Percentiles rank a stretch among this genome's conserved stretches.
Conservation (phyloP, 92 coral and sea anemone genomes). For the Porites evermanni region DNA sequence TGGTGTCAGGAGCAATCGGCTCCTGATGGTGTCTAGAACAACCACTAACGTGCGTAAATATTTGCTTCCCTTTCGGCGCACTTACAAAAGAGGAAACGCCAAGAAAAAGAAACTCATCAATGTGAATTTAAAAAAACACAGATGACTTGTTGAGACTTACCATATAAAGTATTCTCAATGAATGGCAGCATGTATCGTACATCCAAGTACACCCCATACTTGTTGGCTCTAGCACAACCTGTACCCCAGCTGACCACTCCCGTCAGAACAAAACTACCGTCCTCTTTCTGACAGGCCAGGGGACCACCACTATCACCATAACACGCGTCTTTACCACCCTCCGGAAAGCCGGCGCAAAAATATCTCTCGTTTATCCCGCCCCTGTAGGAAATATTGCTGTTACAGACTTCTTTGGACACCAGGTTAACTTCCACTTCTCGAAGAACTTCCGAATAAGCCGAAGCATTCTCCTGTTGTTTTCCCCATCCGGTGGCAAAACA, state of each 20-base stretch:
- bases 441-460: conserved; percentile 77
- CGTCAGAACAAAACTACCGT: conserved; percentile 78
- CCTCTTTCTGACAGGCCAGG: conserved; percentile 79
- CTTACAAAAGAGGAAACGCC: too few relatives aligned
- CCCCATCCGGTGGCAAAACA: conserved; percentile 99
- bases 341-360: conserved; percentile 87
- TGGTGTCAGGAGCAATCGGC: too few relatives aligned
- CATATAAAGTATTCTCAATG: conserved; percentile 80
- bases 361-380: conserved; percentile 72
- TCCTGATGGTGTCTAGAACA: too few relatives aligned
- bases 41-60: too few relatives aligned
- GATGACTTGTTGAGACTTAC: conserved; percentile 19
- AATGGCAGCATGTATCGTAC: conserved; percentile 83
- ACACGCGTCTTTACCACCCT: conserved; percentile 82
- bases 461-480: conserved; percentile 43
- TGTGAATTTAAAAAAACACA: too few relatives aligned
- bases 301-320: conserved; percentile 93
- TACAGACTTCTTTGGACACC: conserved; percentile 83
- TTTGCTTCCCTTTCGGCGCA: too few relatives aligned
- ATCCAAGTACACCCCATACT: conserved; percentile 95
- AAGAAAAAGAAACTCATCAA: too few relatives aligned
- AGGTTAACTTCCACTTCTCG: conserved; percentile 79
- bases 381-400: conserved; percentile 79
- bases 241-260: conserved; percentile 96
- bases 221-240: conserved; percentile 90